phyloP scores from a whole-genome alignment of 2,888 invertebrate genomes.

The Serrognathus titanus region DNA sequence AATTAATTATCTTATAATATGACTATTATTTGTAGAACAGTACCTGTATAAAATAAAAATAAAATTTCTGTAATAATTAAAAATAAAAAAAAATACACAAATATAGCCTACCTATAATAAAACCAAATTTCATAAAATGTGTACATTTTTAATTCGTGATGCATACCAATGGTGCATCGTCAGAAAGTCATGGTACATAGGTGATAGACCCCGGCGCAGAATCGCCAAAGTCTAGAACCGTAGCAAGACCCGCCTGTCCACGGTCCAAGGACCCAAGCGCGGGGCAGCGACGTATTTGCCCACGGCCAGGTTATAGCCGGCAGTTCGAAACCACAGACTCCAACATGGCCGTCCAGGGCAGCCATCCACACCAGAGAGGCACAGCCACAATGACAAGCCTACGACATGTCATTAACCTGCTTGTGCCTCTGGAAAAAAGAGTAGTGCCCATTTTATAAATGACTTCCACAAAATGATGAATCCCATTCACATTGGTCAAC shows the following conservation, averaged over 20 bases:
- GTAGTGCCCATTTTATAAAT: slow-evolving; percentile 46
- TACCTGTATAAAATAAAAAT: neutral
- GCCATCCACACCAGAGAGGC: slow-evolving; percentile 39
- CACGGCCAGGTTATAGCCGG: slow-evolving; percentile 34
- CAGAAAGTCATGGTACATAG: slow-evolving; percentile 25
- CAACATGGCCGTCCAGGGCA: slow-evolving; percentile 39
- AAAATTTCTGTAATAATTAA: slow-evolving; percentile 19
- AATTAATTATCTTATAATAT: neutral
- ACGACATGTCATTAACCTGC: slow-evolving; percentile 43
- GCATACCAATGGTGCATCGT: slow-evolving; percentile 32
- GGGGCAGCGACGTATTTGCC: slow-evolving; percentile 31
- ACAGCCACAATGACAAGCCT: slow-evolving; percentile 47
- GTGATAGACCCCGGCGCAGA: slow-evolving; percentile 26
- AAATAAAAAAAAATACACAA: slow-evolving; percentile 25
- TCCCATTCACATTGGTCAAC: slow-evolving; percentile 41
- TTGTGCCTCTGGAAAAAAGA: slow-evolving; percentile 51
- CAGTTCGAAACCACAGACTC: slow-evolving; percentile 40
- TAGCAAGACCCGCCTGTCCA: slow-evolving; percentile 34
- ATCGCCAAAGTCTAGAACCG: slow-evolving; percentile 24
- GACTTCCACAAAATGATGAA: slow-evolving; percentile 21
- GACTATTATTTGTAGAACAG: too few species aligned
- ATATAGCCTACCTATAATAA: slow-evolving; percentile 28
- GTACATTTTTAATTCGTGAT: slow-evolving; percentile 27
- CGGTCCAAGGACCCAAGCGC: slow-evolving; percentile 32
- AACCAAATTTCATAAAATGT: slow-evolving; percentile 27